Evolutionary conservation across 2,113 vertebrate species (phyloP), one percentile per base, ranked within the genome.

Genomic region (Morone saxatilis): DNA sequence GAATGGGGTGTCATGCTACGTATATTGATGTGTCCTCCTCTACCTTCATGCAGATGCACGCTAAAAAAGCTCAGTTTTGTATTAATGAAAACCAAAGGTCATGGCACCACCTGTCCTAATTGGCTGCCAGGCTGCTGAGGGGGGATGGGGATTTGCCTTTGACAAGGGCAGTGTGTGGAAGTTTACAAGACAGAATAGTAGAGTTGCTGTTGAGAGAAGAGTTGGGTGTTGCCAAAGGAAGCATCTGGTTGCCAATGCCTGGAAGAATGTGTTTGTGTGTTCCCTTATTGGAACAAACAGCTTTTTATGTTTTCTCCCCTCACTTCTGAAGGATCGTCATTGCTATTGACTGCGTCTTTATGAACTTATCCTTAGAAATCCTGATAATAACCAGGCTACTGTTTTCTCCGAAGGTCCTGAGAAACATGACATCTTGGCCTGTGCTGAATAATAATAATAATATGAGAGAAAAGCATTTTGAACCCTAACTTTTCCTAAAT

Each of bases 91-190:
- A 65, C 43, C 45, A 76, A 66, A 83, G 76, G 71, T 73, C 40
- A 56, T 2, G 41, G 53, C 62, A 69, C 56, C 72, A 80, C 77
- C 71, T 84, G 67, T 73, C 48, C 50, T 77, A 54, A 67, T 36
- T 65, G 62, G 74, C 79, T 73, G 56, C 14, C 60, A 19, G 66
- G 54, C 76, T 22, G 31, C 16, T 43, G 10, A 10, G 60, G 47
- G 47, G 48, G 76, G 47, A 20, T 14, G 75, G 66, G 31, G 75
- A 36, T 75, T 38, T 60, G 71, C 43, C 80, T 78, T 80, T 80
- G 60, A 67, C 71, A 79, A 83, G 71, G 68, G 45, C 81, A 77
- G n/a, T 22, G 48, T 72, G 67, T 63, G 48, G 48, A 69, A 61
- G 66, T 72, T 84, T 68, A 25, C 6, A 36, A 51, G 43, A 4